Evolutionary conservation across 2,888 invertebrate genomes (phyloP).

Genomic region (Acrobasis suavella): DNA sequence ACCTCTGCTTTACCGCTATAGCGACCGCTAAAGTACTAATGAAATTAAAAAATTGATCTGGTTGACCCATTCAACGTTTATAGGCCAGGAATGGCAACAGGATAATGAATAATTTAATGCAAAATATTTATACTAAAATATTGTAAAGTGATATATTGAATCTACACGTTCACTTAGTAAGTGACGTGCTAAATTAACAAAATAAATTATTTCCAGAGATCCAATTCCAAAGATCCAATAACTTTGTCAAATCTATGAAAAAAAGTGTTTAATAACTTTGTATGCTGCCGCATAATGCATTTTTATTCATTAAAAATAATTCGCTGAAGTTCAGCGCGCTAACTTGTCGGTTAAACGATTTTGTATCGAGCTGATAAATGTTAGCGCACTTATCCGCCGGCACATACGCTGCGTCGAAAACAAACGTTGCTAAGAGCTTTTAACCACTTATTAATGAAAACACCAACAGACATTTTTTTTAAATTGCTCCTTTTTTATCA

Average conservation of each 20-base stretch:
- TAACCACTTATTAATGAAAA: conserved; percentile 54
- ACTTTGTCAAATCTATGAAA: background rate
- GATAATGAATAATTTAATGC: too few relatives aligned
- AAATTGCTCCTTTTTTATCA: conserved; percentile 55
- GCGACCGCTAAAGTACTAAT: too few relatives aligned
- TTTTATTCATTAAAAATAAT: conserved; percentile 13
- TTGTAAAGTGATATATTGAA: too few relatives aligned
- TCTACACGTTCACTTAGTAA: too few relatives aligned
- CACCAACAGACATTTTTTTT: conserved; percentile 43
- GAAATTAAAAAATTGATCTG: too few relatives aligned
- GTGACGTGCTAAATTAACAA: too few relatives aligned
- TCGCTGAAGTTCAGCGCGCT: conserved; percentile 8
- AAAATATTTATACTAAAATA: too few relatives aligned
- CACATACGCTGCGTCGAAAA: conserved; percentile 44
- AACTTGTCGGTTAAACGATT: conserved; percentile 38
- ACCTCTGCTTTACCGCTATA: background rate
- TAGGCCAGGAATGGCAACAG: too few relatives aligned
- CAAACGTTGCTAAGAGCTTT: conserved; percentile 56
- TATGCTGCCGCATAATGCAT: background rate
- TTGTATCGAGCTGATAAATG: conserved; percentile 49
- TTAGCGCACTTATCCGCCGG: conserved; percentile 53
- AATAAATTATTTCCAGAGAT: too few relatives aligned
- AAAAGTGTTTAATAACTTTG: background rate
- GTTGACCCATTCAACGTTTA: too few relatives aligned
- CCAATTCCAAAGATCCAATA: background rate